Evolutionary conservation across 2,113 vertebrate species (phyloP), one percentile per base, ranked within the genome.

Genomic region (Zingel zingel): DNA sequence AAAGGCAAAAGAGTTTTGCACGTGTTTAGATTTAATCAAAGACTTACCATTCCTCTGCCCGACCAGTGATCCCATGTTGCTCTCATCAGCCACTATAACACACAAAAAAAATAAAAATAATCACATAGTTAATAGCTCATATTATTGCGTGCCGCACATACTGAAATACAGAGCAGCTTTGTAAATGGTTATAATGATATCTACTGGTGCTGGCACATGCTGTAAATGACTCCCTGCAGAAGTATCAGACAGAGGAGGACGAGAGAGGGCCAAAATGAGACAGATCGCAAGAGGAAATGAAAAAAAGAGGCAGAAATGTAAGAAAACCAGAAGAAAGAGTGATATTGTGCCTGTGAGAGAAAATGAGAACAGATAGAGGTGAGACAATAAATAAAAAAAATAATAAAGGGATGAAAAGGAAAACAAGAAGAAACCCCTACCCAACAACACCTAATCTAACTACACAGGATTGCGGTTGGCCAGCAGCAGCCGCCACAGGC

Each of bases 1-100:
- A 30, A 54, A 68, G 57, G 57, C 56, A 57, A 74, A 67, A 11
- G 1, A n/a, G 5, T 23, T 36, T 45, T 63, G 33, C 10, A 16
- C 45, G 48, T 33, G 39, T 74, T 51, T n/a, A 45, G 67, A 68
- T 45, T 39, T 19, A 47, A 62, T 81, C 7, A 45, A 77, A 36
- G 25, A 83, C 92, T 92, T 48, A 94, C 93, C 88, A 0, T 78
- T 91, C 80, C 88, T 94, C 79, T 89, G 93, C 81, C 88, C 91
- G 2, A 88, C 92, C 94, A 97, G 81, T 18, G 95, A 96, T 82
- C 94, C 90, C 88, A 97, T 77, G 86, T 98, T 97, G 93, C 97
- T 96, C 95, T 98, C 97, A 94, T 98, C 97, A 70, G 97, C 95
- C 95, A 98, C 97, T 98, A 82, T 48, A 85, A 87, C 51, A 85